Evolutionary conservation across 2,797 vertebrate species (phyloP).

Genomic region (Anisognathus igniventris): DNA sequence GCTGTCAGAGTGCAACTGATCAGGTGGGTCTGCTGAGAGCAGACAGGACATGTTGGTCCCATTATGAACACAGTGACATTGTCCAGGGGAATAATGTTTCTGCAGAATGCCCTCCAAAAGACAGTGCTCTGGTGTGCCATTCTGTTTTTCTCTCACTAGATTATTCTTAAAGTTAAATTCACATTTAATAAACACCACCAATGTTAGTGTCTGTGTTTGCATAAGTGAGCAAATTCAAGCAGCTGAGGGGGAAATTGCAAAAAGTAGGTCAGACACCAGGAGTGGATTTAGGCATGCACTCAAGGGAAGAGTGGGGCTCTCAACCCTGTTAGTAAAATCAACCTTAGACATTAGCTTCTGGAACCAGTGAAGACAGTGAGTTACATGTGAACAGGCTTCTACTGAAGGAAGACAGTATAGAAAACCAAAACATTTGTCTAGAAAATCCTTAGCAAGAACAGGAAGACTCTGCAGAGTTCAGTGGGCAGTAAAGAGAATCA

Average conservation of each 20-base stretch:
- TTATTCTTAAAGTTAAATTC: neutral
- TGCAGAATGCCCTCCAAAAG: neutral
- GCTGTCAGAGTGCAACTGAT: neutral
- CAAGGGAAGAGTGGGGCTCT: neutral
- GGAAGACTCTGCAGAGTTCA: neutral
- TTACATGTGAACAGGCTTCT: neutral
- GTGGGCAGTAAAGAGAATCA: neutral
- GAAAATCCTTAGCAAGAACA: neutral
- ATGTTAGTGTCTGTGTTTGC: neutral
- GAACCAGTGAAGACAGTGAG: neutral
- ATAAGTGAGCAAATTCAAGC: neutral
- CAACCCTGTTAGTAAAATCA: neutral
- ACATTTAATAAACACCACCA: neutral
- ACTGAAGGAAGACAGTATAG: neutral
- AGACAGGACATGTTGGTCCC: neutral
- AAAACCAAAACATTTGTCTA: neutral
- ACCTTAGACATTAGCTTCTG: neutral
- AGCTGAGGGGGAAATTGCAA: neutral
- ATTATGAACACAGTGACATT: rapidly evolving
- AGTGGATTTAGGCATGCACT: neutral
- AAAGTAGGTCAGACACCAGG: neutral
- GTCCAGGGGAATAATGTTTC: neutral
- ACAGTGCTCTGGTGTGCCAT: neutral
- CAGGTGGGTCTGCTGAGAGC: neutral
- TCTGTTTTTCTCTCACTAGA: neutral